Evolutionary conservation across 1,140 invertebrate genomes (phyloP), one percentile per base, ranked within the genome.

Genomic region (Vanessa tameamea): DNA sequence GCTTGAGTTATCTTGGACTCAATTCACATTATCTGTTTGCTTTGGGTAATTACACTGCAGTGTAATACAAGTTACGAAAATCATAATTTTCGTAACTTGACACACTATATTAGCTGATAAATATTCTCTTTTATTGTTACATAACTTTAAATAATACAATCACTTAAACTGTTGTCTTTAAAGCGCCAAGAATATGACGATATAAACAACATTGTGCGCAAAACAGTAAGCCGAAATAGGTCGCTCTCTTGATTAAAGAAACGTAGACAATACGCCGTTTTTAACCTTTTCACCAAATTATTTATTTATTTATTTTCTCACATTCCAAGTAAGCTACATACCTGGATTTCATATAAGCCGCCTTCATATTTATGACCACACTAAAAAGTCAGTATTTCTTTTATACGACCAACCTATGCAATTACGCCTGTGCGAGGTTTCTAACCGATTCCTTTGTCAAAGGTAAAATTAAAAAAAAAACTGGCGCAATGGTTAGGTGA

Each of bases 401-500:
- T 61, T 15, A 15, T 9, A 6, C 31, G 13, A 13, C 23, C 14
- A 37, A 8, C 31, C 57, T 61, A 37, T 61, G 57, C 31, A 61
- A 61, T 61, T 61, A 31, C 57, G 12, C 31, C 26, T 16, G 3
- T 61, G 8, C 13, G 23, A 61, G 8, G 57, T 61, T 61, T 61
- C 53, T 61, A 61, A 37, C 6, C 31, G 57, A 61, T 61, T 11
- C 57, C 14, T 61, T 61, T 61, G 57, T 61, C 12, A 37, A 61
- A 61, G 31, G 23, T 15, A 61, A 61, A 61, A 37, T 57, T 26
- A 47, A 69, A 68, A 69, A n/a, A 57, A 61, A 55, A 16, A 47
- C 53, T 11, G 65, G 23, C 51, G 50, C 65, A 68, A 55, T n/a
- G 13, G 61, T 64, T 20, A 64, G 48, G 26, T 64, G 53, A 71